These are phyloP conservation scores for Seriola dumerili DNA, from an alignment of 2,113 vertebrate species.

Conservation along the genomic window DNA sequence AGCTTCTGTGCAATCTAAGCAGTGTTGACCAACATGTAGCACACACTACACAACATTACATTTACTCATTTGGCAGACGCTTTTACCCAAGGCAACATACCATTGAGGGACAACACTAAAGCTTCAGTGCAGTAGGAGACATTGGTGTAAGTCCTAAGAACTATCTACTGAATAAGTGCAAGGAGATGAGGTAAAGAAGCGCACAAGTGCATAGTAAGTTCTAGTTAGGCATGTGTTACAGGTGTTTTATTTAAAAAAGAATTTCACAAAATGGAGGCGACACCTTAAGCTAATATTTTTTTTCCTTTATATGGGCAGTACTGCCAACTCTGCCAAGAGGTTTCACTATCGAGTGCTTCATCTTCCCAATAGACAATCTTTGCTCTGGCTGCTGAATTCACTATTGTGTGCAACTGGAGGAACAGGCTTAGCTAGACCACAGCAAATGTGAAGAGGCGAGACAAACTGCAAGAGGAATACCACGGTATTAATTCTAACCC, in stretches of 20 bases:
- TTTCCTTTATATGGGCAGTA: neutral
- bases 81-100: too few relatives aligned
- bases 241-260: too few relatives aligned
- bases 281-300: conserved; percentile 1
- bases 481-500: neutral
- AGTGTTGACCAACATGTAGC: neutral
- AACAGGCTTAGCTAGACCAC: conserved; percentile 28
- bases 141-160: too few relatives aligned
- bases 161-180: too few relatives aligned
- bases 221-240: too few relatives aligned
- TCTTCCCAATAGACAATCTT: conserved; percentile 20
- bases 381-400: conserved; percentile 20
- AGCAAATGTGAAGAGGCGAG: neutral
- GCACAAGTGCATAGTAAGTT: too few relatives aligned
- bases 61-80: too few relatives aligned
- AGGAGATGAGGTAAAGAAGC: too few relatives aligned
- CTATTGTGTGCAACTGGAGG: conserved; percentile 11
- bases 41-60: neutral
- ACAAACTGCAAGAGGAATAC: neutral
- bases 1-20: neutral
- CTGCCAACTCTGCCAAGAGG: neutral
- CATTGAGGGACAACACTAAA: too few relatives aligned
- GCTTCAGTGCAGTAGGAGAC: too few relatives aligned
- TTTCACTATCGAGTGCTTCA: neutral
- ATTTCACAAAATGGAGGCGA: neutral